Percentiles rank a stretch among this genome's conserved stretches.
Conservation (phyloP, 2,113 vertebrate genomes). For the Leucosticte australis region DNA sequence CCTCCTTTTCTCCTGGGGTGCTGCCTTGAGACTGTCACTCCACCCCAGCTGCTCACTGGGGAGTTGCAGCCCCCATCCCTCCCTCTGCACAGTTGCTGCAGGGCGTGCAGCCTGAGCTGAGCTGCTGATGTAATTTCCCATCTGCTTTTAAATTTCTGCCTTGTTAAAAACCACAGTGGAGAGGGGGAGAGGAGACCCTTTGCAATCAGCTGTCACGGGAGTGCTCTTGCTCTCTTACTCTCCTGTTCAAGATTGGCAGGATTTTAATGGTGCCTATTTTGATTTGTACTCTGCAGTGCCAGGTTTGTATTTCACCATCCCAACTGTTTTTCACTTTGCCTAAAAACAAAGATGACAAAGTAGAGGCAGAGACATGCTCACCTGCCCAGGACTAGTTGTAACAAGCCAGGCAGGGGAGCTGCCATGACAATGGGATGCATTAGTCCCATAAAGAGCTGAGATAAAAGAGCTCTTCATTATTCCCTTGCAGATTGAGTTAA, state of each 20-base stretch:
- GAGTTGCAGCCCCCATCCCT: not conserved
- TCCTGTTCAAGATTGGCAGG: not conserved
- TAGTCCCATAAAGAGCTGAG: slow-evolving; percentile 8
- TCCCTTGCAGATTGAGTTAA: slow-evolving; percentile 24
- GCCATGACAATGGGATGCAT: not conserved
- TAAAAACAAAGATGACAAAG: not conserved
- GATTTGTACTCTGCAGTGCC: not conserved
- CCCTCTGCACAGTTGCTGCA: slow-evolving; percentile 1
- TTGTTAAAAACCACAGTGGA: not conserved
- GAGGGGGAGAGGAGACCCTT: not conserved
- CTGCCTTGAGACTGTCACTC: not conserved
- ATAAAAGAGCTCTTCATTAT: slow-evolving; percentile 46
- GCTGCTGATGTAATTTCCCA: slow-evolving; percentile 60
- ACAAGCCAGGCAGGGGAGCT: not conserved
- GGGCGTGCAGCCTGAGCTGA: slow-evolving; percentile 3
- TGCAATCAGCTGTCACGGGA: not conserved
- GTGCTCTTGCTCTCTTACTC: not conserved
- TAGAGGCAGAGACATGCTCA: not conserved
- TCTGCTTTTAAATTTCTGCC: slow-evolving; percentile 42
- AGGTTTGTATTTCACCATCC: slow-evolving; percentile 13
- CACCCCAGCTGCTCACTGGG: not conserved
- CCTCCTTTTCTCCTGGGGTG: not conserved
- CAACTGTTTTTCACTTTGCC: not conserved
- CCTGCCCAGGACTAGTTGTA: not conserved
- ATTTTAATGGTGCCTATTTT: not conserved